A percentile compares a stretch with the other conserved stretches of the same genome.
Conservation (phyloP, 2,797 vertebrate species). For the Pseudochaenichthys georgianus region DNA sequence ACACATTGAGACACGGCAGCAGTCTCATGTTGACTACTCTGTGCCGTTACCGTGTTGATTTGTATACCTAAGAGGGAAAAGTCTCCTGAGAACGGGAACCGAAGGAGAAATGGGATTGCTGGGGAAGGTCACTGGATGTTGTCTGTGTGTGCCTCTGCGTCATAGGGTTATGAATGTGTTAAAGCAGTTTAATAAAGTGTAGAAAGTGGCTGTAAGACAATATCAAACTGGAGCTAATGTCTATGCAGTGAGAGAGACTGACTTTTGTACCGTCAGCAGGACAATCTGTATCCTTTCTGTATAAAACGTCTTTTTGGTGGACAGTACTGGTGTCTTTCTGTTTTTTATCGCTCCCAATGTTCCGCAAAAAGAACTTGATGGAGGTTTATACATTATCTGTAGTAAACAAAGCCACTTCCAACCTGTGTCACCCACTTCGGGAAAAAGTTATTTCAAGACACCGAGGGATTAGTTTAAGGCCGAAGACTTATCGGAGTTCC, state of each 20-base stretch:
- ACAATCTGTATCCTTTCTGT: not conserved
- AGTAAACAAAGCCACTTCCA: slow-evolving; percentile 20
- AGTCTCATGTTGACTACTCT: too few species aligned
- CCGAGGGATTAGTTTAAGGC: slow-evolving; percentile 68
- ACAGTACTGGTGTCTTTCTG: not conserved
- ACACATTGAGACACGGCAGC: too few species aligned
- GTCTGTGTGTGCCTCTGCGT: slow-evolving; percentile 44
- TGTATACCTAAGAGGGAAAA: not conserved
- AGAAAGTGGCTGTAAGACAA: not conserved
- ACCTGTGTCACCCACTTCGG: slow-evolving; percentile 17
- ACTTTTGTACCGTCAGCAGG: not conserved
- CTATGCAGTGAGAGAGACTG: not conserved
- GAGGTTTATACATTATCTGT: not conserved
- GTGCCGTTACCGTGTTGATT: too few species aligned
- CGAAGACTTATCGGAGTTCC: slow-evolving; percentile 70
- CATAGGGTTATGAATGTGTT: not conserved
- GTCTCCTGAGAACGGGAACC: not conserved
- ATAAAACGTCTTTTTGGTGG: not conserved
- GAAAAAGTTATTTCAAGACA: slow-evolving; percentile 74
- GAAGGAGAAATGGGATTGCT: slow-evolving; percentile 19
- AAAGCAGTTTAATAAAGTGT: not conserved
- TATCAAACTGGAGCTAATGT: not conserved
- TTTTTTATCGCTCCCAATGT: not conserved
- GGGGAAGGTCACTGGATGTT: slow-evolving; percentile 18
- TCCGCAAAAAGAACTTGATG: not conserved